These are phyloP conservation scores for Metaphire vulgaris DNA, from an alignment of 1,140 invertebrate genomes.

Conservation along the genomic window DNA sequence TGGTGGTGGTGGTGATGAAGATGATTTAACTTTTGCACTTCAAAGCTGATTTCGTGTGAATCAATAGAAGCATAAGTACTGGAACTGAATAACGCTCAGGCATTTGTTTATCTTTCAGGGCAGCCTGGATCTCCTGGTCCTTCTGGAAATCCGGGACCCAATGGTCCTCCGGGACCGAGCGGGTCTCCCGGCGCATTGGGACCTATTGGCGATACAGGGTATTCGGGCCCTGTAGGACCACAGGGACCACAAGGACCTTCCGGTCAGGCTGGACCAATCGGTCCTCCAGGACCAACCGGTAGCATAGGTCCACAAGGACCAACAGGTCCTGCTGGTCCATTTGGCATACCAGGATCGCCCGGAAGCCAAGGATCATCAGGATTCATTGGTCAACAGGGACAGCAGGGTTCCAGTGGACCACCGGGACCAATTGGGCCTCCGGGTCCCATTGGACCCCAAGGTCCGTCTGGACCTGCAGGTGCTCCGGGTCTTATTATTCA, in stretches of 20 bases:
- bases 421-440: not conserved
- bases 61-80: no score
- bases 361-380: conserved; percentile 15
- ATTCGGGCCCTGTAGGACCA: conserved; percentile 28
- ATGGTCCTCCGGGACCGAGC: not conserved
- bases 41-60: no score
- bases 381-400: conserved; percentile 8
- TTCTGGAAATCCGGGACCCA: not conserved
- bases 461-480: not conserved
- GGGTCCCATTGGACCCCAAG: not conserved
- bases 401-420: not conserved
- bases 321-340: conserved; percentile 9
- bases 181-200: no score
- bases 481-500: not conserved
- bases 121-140: not conserved
- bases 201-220: conserved; percentile 31
- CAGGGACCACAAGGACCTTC: not conserved
- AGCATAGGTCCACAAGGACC: not conserved
- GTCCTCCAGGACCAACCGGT: conserved; percentile 15
- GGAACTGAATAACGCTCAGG: no score
- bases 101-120: not conserved
- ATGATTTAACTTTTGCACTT: no score
- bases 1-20: no score
- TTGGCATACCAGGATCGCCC: conserved; percentile 5
- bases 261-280: conserved; percentile 9